Evolutionary conservation across 1,140 invertebrate species (phyloP), one percentile per base, ranked within the genome.

Genomic region (Calycopis cecrops): DNA sequence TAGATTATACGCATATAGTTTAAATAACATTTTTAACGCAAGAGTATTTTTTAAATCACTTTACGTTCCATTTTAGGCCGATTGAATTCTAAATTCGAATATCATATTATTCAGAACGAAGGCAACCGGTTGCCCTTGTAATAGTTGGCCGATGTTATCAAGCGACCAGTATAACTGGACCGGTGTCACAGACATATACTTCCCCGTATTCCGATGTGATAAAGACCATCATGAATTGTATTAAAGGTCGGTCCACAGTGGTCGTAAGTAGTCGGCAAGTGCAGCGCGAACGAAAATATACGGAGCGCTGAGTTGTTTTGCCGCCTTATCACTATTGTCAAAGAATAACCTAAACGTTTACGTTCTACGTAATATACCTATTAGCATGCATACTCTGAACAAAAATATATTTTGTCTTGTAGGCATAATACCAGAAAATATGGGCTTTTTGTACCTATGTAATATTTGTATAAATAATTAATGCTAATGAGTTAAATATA

Each of bases 81-180:
- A 80, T 81, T 77, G 66, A 79, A 81, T 81, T 85, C 77, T 65
- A 76, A 81, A 67, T 67, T 67, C 74, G 71, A 82, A 84, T 76
- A 81, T 86, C 71, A 82, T 85, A 83, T 28, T 28, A 28, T 83
- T 84, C 76, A 79, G 79, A 79, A 75, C 75, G 75, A 64, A 68
- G 67, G 71, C 74, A 76, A 86, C 83, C 79, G 78, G 83, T 84
- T 81, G 80, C 80, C 83, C 83, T 86, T 86, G 80, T 86, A 85
- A 86, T 86, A 86, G 83, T 86, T 86, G 79, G 75, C 74, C 75
- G 80, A 79, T 84, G 81, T 83, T 85, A 86, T 86, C 79, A 83
- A 63, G 69, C 57, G 62, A 50, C 78, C 75, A 80, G 50, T 66
- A 33, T 66, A 59, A 35, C 2, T 12, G 50, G 79, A 74, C 48